These are phyloP conservation scores for Anguilla marmorata DNA, from an alignment of 2,797 vertebrate genomes.

Conservation along the genomic window DNA sequence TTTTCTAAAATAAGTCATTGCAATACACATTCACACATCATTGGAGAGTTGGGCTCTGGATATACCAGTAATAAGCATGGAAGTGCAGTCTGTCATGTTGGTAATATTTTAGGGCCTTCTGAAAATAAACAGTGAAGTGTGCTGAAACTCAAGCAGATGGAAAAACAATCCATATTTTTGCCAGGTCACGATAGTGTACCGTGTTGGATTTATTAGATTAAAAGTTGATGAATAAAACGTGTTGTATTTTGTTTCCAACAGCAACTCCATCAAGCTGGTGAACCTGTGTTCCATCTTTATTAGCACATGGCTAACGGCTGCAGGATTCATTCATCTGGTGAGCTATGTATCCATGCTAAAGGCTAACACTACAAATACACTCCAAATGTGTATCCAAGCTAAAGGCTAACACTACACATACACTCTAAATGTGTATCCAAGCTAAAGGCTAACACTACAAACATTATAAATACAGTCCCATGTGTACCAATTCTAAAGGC, in stretches of 20 bases:
- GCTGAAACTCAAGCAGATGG: neutral
- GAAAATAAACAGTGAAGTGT: neutral
- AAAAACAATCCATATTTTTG: neutral
- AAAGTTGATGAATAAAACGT: neutral
- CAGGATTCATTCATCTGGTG: slow-evolving; percentile 92
- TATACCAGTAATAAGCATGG: neutral
- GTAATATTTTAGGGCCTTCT: neutral
- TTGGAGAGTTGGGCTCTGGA: neutral
- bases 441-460: no score
- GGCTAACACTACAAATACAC: neutral
- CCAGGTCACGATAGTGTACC: slow-evolving; percentile 32
- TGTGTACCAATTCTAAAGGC: no score
- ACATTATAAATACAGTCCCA: no score
- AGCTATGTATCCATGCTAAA: slow-evolving; percentile 60
- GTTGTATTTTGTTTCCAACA: slow-evolving; percentile 63
- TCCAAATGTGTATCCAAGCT: neutral
- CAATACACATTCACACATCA: neutral
- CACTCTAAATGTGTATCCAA: no score
- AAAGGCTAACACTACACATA: no score
- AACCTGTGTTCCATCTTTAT: slow-evolving; percentile 93
- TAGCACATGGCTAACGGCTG: slow-evolving; percentile 91
- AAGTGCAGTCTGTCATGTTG: neutral
- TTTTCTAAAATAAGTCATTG: neutral
- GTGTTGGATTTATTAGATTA: slow-evolving; percentile 55
- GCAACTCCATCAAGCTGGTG: slow-evolving; percentile 94